Conservation (phyloP, 2,888 invertebrate genomes). For the Junonia oenone region DNA sequence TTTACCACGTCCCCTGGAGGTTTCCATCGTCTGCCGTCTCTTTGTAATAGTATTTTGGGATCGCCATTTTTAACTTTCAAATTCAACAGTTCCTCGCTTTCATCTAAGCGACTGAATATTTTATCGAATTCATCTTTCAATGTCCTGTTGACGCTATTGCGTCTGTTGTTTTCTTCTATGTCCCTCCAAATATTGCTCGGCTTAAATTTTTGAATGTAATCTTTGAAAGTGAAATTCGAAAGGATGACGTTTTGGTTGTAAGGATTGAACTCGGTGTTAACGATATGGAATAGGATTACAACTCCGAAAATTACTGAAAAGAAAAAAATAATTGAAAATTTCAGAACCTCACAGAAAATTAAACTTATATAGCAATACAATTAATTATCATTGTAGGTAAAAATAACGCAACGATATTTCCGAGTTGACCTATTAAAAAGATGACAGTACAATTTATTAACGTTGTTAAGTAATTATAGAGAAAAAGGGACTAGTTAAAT, state of each 20-base stretch:
- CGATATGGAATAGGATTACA: background rate
- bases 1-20: conserved; percentile 21
- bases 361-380: no score
- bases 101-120: conserved; percentile 40
- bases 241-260: background rate
- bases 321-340: no score
- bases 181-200: conserved; percentile 39
- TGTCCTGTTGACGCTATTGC: conserved; percentile 30
- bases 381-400: background rate
- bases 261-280: background rate
- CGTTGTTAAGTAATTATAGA: background rate
- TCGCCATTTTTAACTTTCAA: conserved; percentile 38
- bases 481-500: background rate
- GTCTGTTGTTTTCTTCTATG: conserved; percentile 36
- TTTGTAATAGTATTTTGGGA: conserved; percentile 26
- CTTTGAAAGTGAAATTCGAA: conserved; percentile 33
- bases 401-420: background rate
- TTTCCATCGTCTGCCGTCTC: conserved; percentile 38
- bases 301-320: no score
- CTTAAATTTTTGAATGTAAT: conserved; percentile 40
- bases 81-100: conserved; percentile 42
- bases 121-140: conserved; percentile 34
- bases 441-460: background rate
- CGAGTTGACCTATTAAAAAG: background rate
- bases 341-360: no score